Percentiles rank a stretch among this genome's conserved stretches.
phyloP scores from a whole-genome alignment of 2,888 invertebrate genomes.

The Zele albiditarsus region DNA sequence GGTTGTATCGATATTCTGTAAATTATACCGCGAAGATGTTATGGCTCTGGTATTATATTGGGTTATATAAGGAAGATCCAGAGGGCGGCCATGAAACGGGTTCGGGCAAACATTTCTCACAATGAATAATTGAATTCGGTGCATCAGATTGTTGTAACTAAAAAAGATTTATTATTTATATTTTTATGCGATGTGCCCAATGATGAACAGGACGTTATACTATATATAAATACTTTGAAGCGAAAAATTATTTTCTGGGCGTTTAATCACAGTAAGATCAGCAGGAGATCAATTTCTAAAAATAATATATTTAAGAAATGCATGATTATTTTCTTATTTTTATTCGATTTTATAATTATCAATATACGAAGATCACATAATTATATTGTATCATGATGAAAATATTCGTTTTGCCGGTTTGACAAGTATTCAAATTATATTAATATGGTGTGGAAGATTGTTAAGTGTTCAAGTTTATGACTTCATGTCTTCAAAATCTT shows the following conservation, averaged over 20 bases:
- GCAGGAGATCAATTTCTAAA: no score
- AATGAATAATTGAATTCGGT: conserved; percentile 7
- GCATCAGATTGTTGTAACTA: conserved; percentile 42
- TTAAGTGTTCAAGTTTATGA: neutral
- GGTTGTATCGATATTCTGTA: neutral
- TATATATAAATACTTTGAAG: conserved; percentile 22
- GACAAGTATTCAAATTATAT: conserved; percentile 54
- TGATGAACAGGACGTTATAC: conserved; percentile 55
- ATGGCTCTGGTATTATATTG: no score
- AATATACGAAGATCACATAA: neutral
- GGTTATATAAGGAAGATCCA: neutral
- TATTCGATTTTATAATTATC: conserved; percentile 11
- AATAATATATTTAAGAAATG: no score
- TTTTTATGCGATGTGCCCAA: conserved; percentile 60
- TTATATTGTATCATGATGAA: conserved; percentile 23
- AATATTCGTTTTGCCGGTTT: conserved; percentile 48
- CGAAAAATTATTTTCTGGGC: no score
- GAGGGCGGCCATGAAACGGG: neutral
- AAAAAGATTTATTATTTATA: conserved; percentile 60
- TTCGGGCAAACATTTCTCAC: neutral
- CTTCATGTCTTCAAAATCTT: neutral
- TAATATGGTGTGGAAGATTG: neutral
- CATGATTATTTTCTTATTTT: no score
- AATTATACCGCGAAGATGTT: neutral
- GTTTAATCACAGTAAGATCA: no score